Evolutionary conservation across 2,797 vertebrate species (phyloP).

Genomic region (Taeniopygia guttata): DNA sequence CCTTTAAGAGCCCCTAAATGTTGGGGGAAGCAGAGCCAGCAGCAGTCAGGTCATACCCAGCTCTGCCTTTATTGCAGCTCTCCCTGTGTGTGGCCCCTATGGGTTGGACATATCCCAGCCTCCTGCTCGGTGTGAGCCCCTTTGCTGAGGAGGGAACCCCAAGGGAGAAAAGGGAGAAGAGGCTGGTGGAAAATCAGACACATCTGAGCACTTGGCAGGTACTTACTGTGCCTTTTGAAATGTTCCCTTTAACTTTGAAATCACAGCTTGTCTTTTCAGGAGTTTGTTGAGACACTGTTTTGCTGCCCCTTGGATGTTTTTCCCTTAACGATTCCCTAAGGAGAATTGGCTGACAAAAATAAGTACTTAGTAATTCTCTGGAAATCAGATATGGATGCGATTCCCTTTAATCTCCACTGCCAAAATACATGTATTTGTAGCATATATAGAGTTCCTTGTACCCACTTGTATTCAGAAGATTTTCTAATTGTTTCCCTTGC

Average conservation of each 20-base stretch:
- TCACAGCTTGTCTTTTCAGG: neutral
- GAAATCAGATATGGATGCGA: neutral
- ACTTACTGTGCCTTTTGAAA: neutral
- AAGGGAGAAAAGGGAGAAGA: neutral
- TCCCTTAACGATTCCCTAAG: neutral
- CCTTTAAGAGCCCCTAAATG: neutral
- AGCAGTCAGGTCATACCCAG: neutral
- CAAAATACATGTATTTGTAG: neutral
- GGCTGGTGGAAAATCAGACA: neutral
- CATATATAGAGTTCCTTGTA: neutral
- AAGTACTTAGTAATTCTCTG: neutral
- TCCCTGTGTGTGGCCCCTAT: neutral
- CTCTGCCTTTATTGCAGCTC: neutral
- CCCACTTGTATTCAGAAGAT: neutral
- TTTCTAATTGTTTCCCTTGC: neutral
- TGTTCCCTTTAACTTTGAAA: neutral
- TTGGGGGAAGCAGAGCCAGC: neutral
- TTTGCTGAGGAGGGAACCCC: neutral
- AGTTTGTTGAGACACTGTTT: neutral
- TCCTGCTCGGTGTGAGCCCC: fast-evolving
- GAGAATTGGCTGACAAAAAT: neutral
- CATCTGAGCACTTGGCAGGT: neutral
- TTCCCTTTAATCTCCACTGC: neutral
- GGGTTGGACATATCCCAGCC: neutral
- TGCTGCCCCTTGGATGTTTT: neutral